Evolutionary conservation across 2,888 invertebrate species (phyloP), one percentile per base, ranked within the genome.

Genomic region (Malthinus flaveolus): DNA sequence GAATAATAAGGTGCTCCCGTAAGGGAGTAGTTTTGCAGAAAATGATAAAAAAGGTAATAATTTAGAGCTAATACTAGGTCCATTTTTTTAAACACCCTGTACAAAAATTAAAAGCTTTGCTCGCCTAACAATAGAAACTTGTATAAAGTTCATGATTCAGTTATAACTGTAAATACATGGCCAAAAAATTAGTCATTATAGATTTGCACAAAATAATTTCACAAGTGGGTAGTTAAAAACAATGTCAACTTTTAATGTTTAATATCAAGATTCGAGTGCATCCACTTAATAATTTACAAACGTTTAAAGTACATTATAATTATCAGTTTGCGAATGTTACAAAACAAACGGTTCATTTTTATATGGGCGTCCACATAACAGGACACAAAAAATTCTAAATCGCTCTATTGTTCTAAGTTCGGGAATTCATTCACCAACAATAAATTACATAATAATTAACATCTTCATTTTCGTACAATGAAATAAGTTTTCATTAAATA

Each of bases 211-310:
- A 53, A 52, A 54, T 31, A 36, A 54, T 39, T 42, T 42, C 9
- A 42, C 23, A 36, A 37, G 54, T 54, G 48, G 54, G 54, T 32
- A 39, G 54, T 35, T 39, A 54, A 54, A 54, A 54, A 54, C 48
- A 42, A 42, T 42, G 39, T 42, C 39, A 42, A 42, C 39, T 42
- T 13, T 42, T 15, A 42, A 42, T 42, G 15, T 42, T 37, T 23
- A 23, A 3, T 23, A 23, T 23, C 2, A 23, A 23, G 39, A 42
- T 42, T 42, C 39, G 23, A 42, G 39, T 42, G 23, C 23, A 42
- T 42, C 23, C 39, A 15, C 23, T 42, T 13, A 42, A 42, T 42
- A 23, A 23, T 23, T 23, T 23, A 42, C 15, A 42, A 42, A 42
- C 23, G 23, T 42, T 42, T 42, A 23, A 42, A 42, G 39, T 42